A percentile compares a stretch with the other conserved stretches of the same genome.
These are phyloP conservation scores for Sebastes oblongus DNA, from an alignment of 2,797 vertebrate genomes.

Conservation along the genomic window DNA sequence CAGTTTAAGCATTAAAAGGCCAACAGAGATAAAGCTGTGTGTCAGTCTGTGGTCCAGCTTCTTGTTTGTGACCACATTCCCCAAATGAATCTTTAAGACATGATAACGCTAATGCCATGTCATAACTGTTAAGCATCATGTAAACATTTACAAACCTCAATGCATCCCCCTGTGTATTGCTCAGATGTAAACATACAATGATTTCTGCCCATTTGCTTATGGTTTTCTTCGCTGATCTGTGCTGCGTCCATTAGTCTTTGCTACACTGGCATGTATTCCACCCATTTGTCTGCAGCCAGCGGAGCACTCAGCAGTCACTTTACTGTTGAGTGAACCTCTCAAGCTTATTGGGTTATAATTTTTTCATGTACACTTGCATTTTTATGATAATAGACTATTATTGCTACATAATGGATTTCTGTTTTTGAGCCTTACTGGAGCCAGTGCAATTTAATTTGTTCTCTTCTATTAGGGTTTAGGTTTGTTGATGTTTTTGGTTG, in stretches of 20 bases:
- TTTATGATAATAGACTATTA: constrained; percentile 48
- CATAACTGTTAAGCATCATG: background rate
- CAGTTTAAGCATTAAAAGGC: background rate
- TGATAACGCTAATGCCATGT: background rate
- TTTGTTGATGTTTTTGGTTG: background rate
- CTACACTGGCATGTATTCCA: background rate
- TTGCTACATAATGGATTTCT: constrained; percentile 26
- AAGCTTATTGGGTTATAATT: constrained; percentile 37
- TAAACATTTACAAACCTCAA: constrained; percentile 18
- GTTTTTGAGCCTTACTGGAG: constrained; percentile 13
- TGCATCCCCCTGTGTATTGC: background rate
- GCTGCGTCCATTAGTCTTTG: constrained; percentile 37
- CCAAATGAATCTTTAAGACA: background rate
- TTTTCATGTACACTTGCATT: constrained; percentile 37
- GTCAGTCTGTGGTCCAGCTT: background rate
- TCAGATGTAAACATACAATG: constrained; percentile 29
- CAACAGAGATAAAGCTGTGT: background rate
- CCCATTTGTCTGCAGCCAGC: constrained; percentile 28
- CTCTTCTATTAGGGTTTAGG: background rate
- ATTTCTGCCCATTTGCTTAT: constrained; percentile 22
- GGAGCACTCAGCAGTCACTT: constrained; percentile 47
- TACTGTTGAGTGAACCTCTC: constrained; percentile 20
- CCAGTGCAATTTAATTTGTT: background rate
- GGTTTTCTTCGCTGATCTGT: background rate
- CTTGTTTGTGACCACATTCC: background rate